Evolutionary conservation across 2,888 invertebrate species (phyloP).

Genomic region (Helicoverpa assulta): DNA sequence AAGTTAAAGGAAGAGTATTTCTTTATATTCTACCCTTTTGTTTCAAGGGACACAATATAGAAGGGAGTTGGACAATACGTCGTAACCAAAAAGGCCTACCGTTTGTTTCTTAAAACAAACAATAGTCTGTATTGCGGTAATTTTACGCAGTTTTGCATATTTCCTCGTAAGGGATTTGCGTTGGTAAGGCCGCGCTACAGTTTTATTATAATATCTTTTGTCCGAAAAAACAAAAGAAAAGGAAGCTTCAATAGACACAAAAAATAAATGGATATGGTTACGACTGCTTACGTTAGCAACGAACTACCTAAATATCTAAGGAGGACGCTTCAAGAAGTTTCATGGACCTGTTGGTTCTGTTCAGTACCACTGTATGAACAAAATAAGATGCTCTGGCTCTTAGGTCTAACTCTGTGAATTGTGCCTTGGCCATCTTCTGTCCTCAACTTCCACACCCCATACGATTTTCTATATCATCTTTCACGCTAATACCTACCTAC

Average conservation of each 20-base stretch:
- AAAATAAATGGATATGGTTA: not conserved
- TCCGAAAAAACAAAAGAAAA: slow-evolving; percentile 5
- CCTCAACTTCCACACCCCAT: too few species aligned
- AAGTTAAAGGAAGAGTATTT: slow-evolving; percentile 63
- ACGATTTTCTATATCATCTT: too few species aligned
- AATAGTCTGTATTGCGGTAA: slow-evolving; percentile 37
- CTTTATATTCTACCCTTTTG: slow-evolving; percentile 58
- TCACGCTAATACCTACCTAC: too few species aligned
- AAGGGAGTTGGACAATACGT: slow-evolving; percentile 58
- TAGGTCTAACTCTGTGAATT: too few species aligned
- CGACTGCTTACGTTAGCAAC: not conserved
- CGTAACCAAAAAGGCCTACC: slow-evolving; percentile 70
- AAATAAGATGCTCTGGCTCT: too few species aligned
- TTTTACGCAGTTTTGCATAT: slow-evolving; percentile 28
- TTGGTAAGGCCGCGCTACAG: not conserved
- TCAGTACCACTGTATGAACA: too few species aligned
- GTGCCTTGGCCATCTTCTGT: too few species aligned
- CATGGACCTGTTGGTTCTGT: not conserved
- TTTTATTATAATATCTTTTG: slow-evolving; percentile 13
- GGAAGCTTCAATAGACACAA: not conserved
- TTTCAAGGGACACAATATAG: slow-evolving; percentile 56
- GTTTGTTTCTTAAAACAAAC: slow-evolving; percentile 56
- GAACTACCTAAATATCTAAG: too few species aligned
- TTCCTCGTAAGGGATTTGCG: slow-evolving; percentile 36
- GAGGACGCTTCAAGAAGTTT: too few species aligned